These are phyloP conservation scores for Andrena chrysosceles DNA, from an alignment of 2,888 invertebrate genomes.

Conservation along the genomic window DNA sequence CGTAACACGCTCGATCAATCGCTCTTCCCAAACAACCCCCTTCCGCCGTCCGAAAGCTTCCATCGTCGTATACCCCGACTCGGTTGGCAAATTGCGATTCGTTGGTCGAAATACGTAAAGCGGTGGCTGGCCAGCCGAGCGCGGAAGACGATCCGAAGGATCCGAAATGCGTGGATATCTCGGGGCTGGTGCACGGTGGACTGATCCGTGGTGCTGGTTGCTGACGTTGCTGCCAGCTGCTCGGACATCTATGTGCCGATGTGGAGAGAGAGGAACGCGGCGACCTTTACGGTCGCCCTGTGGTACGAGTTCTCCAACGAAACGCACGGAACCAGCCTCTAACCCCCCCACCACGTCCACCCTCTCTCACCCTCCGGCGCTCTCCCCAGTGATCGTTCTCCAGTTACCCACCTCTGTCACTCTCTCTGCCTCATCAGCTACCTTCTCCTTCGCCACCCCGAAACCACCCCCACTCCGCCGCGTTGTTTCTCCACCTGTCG, in stretches of 20 bases:
- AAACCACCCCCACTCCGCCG: conserved; percentile 23
- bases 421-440: conserved; percentile 18
- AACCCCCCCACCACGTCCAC: conserved; percentile 30
- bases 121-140: background rate
- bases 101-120: background rate
- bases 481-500: conserved; percentile 57
- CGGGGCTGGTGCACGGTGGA: conserved; percentile 56
- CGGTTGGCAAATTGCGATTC: too few species aligned
- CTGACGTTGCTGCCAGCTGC: conserved; percentile 71
- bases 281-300: conserved; percentile 70
- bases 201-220: conserved; percentile 57
- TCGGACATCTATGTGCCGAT: conserved; percentile 52
- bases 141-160: conserved; percentile 2
- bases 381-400: conserved; percentile 25
- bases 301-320: conserved; percentile 69
- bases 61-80: background rate
- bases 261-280: conserved; percentile 42
- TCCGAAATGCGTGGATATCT: conserved; percentile 12
- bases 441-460: conserved; percentile 42
- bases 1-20: conserved; percentile 15
- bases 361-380: conserved; percentile 24
- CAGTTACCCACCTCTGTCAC: conserved; percentile 33
- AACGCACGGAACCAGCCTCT: conserved; percentile 54
- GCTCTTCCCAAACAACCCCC: background rate
- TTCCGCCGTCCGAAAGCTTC: background rate